Evolutionary conservation across 2,888 invertebrate genomes (phyloP), one percentile per base, ranked within the genome.

Genomic region (Stegophylla sp.): DNA sequence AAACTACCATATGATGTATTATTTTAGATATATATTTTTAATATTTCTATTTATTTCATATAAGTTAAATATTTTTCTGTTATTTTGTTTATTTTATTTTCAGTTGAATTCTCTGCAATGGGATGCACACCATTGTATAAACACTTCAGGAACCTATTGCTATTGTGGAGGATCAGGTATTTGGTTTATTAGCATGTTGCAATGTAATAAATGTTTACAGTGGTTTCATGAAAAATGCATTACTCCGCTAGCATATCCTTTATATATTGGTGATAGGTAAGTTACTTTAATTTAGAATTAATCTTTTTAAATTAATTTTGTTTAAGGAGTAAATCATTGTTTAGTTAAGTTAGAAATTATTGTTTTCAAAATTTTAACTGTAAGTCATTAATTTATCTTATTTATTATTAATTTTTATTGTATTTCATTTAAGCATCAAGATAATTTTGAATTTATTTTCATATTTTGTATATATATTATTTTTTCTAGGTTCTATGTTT

Each of bases 221-320:
- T 97, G 96, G 96, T 97, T 95, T 87, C 97, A 97, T 88, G 95
- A 94, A 87, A 92, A 93, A 86, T 97, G 97, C 87, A 90, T 96
- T 83, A 90, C 92, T 84, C 93, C 93, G 87, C 89, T 96, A 84
- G 91, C 92, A 85, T 91, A 91, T 86, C 94, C 95, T 61, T 88
- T 97, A 75, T 91, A 95, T 85, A 93, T 93, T 86, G 96, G 96
- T 75, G 96, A 97, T 87, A 92, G 93, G 94, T 94, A 88, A 88
- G 89, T 34, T n/a, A n/a, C n/a, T n/a, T n/a, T n/a, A n/a, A n/a
- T n/a, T n/a, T n/a, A n/a, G n/a, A n/a, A n/a, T n/a, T n/a, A n/a
- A n/a, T n/a, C n/a, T n/a, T n/a, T n/a, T n/a, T n/a, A n/a, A n/a
- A n/a, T n/a, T n/a, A n/a, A n/a, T n/a, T n/a, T n/a, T n/a, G n/a